Base-by-base conservation (phyloP, 2,797 vertebrate species). In the Picus viridis region DNA sequence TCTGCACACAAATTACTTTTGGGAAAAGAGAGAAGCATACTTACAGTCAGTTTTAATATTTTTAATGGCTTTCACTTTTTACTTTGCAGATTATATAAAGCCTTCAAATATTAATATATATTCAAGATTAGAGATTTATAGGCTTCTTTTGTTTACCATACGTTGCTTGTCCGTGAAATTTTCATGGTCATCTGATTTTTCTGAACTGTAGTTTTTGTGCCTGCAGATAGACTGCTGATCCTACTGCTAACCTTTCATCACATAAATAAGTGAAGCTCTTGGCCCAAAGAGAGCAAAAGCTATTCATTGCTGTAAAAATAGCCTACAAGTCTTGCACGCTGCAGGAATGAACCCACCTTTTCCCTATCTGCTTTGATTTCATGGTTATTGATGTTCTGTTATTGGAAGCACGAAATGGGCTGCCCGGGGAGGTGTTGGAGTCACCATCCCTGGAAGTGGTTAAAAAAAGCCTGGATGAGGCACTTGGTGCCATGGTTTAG, bases 31-130 rank as follows among this genome's bases (percentile, higher is more conserved):
- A 81, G 68, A 54, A 83, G 54, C 39, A 43, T 92, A 47, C 80
- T 95, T 94, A 78, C 64, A 94, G 90, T 95, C 92, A 95, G 87
- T 91, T 97, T 96, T 95, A 96, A 95, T 96, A 96, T 96, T 96
- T 96, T 96, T 90, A 97, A 93, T 95, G 69, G 91, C 79, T 96
- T 88, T 96, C 91, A 97, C 91, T 95, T 95, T 94, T 73, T 95
- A 97, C 92, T 94, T 95, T 89, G 76, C 91, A 82, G 89, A 95
- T 96, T 95, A 89, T 84, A 93, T 93, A 92, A 94, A 92, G 64
- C 77, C 62, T 93, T 57, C 89, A 87, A 94, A 89, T 95, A 94
- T 96, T 96, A 94, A 84, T 95, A 89, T 95, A 88, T 95, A 90
- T 92, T 96, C 86, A 96, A 85, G 71, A 94, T 96, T 86, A 89